Evolutionary conservation across 2,113 vertebrate genomes (phyloP), one percentile per base, ranked within the genome.

Genomic region (Sylvicapra grimmia): DNA sequence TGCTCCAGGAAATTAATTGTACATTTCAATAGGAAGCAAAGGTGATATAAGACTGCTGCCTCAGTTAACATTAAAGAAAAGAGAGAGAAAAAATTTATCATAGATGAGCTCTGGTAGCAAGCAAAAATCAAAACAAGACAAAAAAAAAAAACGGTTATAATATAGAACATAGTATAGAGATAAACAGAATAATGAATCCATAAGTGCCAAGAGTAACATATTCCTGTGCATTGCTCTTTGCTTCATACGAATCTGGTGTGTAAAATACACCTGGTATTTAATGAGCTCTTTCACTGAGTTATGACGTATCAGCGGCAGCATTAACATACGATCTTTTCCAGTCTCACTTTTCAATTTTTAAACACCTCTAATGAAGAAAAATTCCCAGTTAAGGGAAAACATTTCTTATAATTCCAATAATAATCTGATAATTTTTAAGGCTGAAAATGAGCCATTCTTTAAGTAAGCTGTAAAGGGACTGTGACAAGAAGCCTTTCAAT

Each of bases 181-280:
- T 82, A 93, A 96, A 93, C 6, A 92, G 53, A 94, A 56, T 87
- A 97, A 84, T 31, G 18, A 95, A 27, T n/a, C 33, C 72, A 49
- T 13, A 85, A 83, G 61, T 92, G 75, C 58, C 58, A 40, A 75
- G 7, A 8, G 33, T 65, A 82, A 80, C 36, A 27, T 49, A 65
- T 54, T 91, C 47, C 19, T 93, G 25, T 53, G n/a, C 49, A 54
- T 10, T 44, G 15, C 33, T 72, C 2, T 77, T 59, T 89, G 12
- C 63, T 59, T 90, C 56, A 33, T 56, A 68, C 15, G 6, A 94
- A 31, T 44, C 51, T 6, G 68, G 7, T n/a, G 8, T 16, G 12
- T 21, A 84, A 59, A 87, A 40, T 36, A 79, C 2, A 23, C 18
- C 91, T 90, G 79, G 59, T 33, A n/a, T 16, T 40, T 56, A 25